Conservation (phyloP, 2,797 vertebrate species). For the Chaunax sp. region DNA sequence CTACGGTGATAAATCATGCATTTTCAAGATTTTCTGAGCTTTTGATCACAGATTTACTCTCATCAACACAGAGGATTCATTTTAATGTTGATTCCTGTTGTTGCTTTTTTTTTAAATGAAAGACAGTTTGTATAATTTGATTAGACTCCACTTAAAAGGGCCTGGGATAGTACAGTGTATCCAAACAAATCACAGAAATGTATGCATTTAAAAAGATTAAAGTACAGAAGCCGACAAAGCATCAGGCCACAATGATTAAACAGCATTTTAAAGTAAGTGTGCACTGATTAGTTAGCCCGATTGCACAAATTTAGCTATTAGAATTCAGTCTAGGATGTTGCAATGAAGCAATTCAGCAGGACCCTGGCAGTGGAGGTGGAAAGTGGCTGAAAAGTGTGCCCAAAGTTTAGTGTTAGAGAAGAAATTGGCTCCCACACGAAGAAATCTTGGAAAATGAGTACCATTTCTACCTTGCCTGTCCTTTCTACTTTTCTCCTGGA, state of each 20-base stretch:
- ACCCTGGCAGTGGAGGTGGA: slow-evolving; percentile 51
- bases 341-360: slow-evolving; percentile 12
- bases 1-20: slow-evolving; percentile 19
- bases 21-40: slow-evolving; percentile 26
- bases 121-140: background rate
- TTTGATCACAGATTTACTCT: slow-evolving; percentile 10
- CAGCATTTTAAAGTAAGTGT: background rate
- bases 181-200: slow-evolving; percentile 6
- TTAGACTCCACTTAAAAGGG: background rate
- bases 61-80: too few relatives aligned
- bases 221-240: background rate
- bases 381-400: slow-evolving; percentile 49
- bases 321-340: background rate
- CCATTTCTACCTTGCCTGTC: slow-evolving; percentile 30
- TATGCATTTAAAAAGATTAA: background rate
- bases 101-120: background rate
- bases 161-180: background rate
- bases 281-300: background rate
- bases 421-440: slow-evolving; percentile 33
- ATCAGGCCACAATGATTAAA: background rate
- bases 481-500: slow-evolving; percentile 38
- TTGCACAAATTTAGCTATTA: background rate
- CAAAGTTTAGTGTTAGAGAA: slow-evolving; percentile 37
- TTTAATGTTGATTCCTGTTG: background rate
- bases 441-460: slow-evolving; percentile 54